A percentile compares a stretch with the other conserved stretches of the same genome.
These are phyloP conservation scores for Diplazon laetatorius DNA, from an alignment of 2,888 invertebrate genomes.

Conservation along the genomic window DNA sequence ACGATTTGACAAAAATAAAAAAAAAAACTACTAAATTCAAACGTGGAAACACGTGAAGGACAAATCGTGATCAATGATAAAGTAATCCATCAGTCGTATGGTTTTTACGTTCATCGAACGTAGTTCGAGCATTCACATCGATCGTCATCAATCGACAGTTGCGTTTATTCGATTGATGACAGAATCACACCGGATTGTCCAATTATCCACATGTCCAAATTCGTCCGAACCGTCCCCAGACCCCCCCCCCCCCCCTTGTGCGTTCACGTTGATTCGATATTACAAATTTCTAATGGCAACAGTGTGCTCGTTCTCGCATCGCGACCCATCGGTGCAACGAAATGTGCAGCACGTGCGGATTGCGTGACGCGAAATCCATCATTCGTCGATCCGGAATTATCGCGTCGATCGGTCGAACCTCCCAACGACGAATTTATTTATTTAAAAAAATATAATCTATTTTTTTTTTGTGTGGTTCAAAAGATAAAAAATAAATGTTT, in stretches of 20 bases:
- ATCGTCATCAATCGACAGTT: slow-evolving; percentile 52
- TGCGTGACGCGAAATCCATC: slow-evolving; percentile 48
- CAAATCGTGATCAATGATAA: neutral
- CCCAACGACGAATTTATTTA: neutral
- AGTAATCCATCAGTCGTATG: neutral
- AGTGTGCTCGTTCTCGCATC: neutral
- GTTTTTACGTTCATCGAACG: neutral
- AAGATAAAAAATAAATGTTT: too few relatives aligned
- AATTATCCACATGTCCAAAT: slow-evolving; percentile 31
- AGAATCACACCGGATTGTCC: slow-evolving; percentile 28
- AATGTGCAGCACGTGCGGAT: slow-evolving; percentile 47
- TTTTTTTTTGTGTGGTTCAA: too few relatives aligned
- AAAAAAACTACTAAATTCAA: too few relatives aligned
- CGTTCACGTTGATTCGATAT: slow-evolving; percentile 45
- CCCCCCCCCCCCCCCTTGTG: too few relatives aligned
- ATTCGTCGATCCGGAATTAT: slow-evolving; percentile 16
- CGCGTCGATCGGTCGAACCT: neutral
- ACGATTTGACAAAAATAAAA: too few relatives aligned
- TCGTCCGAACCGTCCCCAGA: too few relatives aligned
- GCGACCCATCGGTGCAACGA: neutral
- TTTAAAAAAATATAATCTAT: too few relatives aligned
- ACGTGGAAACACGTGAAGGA: too few relatives aligned
- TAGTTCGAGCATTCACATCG: neutral
- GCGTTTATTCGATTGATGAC: slow-evolving; percentile 58
- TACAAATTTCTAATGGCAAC: slow-evolving; percentile 60